Base-by-base conservation (phyloP, 2,113 vertebrate genomes). In the Lycocorax pyrrhopterus region DNA sequence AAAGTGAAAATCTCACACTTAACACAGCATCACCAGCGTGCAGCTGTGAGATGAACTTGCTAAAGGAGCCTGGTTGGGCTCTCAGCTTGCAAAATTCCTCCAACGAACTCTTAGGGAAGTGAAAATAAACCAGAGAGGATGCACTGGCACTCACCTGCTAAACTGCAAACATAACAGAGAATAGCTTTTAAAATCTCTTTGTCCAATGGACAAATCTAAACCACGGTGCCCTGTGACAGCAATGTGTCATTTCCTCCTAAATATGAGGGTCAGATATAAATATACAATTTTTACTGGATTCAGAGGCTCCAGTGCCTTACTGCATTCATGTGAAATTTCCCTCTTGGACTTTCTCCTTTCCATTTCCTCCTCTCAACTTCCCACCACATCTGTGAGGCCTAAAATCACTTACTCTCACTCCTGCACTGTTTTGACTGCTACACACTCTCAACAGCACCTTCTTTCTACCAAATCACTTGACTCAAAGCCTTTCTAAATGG, bases 211-310 rank as follows among this genome's bases (percentile, higher is more conserved):
- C n/a, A 89, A 58, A 81, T 33, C 12, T 18, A 51, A 87, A 55
- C 17, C 33, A 55, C 2, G 6, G 66, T 55, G 39, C 8, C 55
- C n/a, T 26, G 44, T 49, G 25, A 49, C 7, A 53, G 10, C 1
- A 10, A 20, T 0, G 0, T 11, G n/a, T 20, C 15, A 21, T 15
- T 86, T 58, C 6, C 6, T 41, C 41, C 33, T 41, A 25, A 3
- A 17, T 9, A 32, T 1, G 9, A 79, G 16, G 75, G 20, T 21
- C 64, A 81, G 33, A 19, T 4, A 51, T 0, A 26, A 6, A 25
- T 4, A 30, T 3, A 12, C 22, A 37, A 17, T 15, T 90, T 72
- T 60, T 37, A 59, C 29, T 56, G 76, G 37, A 22, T 39, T 77
- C 43, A 33, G 20, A 64, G 18, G 41, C 37, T 82, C 18, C 30